Evolutionary conservation across 92 coral and sea anemone genomes (phyloP), one percentile per base, ranked within the genome.

Genomic region (Isaurus tuberculatus): DNA sequence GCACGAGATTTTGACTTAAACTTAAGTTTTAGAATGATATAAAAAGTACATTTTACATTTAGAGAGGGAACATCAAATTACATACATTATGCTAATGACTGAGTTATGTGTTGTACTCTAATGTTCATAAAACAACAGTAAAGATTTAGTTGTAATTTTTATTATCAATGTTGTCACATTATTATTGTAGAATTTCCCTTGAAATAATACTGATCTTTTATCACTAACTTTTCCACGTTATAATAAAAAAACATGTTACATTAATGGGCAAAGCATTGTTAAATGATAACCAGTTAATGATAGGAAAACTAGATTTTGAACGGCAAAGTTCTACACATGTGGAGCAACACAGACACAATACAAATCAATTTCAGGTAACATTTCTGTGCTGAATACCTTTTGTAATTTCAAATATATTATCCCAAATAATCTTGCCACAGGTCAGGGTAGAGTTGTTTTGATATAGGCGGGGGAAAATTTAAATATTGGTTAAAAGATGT

Each of bases 341-440:
- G 58, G 58, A 51, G 58, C 58, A 51, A 15, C 58, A 51, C 20
- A 51, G 58, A 51, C 58, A 51, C 14, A 51, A 51, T 51, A 15
- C 58, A 51, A 51, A 51, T 51, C 58, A 1, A 51, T 51, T 51
- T 51, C 58, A 51, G 58, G 58, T 51, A 51, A 51, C 58, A 51
- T 51, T 51, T 51, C 58, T 51, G 58, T 51, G 58, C 58, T 51
- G 58, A 51, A 51, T 51, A 51, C 58, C 58, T 14, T 51, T 51
- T 51, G 58, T 51, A 51, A 51, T 51, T 51, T 51, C 58, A 51
- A 51, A 51, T 51, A 51, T 51, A 51, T 51, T 51, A 51, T 51
- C 58, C 58, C 58, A 51, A 51, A 51, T 51, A 51, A 51, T 51
- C 58, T 51, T 51, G 58, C 58, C 58, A 51, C 58, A 51, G 58